Base-by-base conservation (phyloP, 2,797 vertebrate species). In the Cynodonichthys magdalenae region DNA sequence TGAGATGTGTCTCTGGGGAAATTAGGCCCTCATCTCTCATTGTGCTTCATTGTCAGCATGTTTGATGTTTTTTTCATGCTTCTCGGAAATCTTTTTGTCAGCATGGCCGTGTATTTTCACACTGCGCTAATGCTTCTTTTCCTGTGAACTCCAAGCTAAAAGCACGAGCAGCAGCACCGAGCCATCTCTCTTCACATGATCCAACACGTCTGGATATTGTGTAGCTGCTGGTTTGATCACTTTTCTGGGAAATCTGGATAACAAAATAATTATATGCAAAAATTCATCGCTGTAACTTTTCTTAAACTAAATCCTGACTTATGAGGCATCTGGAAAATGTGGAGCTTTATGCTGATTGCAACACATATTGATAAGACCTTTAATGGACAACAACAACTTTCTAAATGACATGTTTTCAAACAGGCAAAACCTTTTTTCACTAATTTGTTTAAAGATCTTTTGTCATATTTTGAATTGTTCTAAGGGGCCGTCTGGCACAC, bases 51-150 rank as follows among this genome's bases (percentile, higher is more conserved):
- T 71, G 53, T 80, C 52, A 74, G 39, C 42, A 2, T 63, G 66
- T 75, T 81, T 74, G 56, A 74, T 77, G 69, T 73, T 17, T 71
- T 55, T 76, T 59, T 64, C 56, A 61, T 31, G 10, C 34, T 71
- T 65, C 14, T 59, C 59, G 19, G 20, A 67, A 74, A 66, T 63
- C 6, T 8, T 46, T 58, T 71, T 45, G 68, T 74, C 54, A 59
- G 53, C 42, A 17, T 49, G 17, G 20, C 31, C 57, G 58, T 53
- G 58, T 56, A 60, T 76, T 71, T 75, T 64, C 20, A 77, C 46
- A 51, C 20, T 34, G 36, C 60, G 46, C 44, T 11, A 19, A 66
- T 69, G 55, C 19, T 67, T 62, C 65, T 46, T 65, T 69, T 75
- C 48, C 36, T 20, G 1, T 67, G 53, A 49, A 61, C 27, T 47